Base-by-base conservation (phyloP, 2,888 invertebrate species). In the Neria commutata region DNA sequence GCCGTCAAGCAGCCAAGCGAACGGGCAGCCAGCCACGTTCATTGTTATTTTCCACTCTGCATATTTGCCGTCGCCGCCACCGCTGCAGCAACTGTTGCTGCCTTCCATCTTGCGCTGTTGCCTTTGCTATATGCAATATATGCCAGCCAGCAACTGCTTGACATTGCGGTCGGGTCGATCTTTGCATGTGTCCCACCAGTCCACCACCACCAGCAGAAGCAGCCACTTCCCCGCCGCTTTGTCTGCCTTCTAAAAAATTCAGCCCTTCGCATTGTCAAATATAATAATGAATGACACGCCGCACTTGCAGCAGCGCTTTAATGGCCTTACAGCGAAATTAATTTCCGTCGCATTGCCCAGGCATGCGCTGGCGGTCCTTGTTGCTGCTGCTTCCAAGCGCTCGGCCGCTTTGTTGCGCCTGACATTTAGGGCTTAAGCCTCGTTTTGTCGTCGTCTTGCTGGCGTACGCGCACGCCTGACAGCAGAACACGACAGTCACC, bases 101-200 rank as follows among this genome's bases (percentile, higher is more conserved):
- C n/a, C n/a, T n/a, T n/a, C n/a, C n/a, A n/a, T n/a, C n/a, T n/a
- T n/a, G n/a, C 21, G 17, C 53, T 26, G 52, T 42, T 21, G 56
- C 48, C 61, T 19, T 42, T 62, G 62, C 64, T 67, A 66, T 66
- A 66, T 62, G 66, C 65, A 63, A 65, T 51, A 47, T 56, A 58
- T 66, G 65, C 62, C 65, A 60, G 54, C 47, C 58, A 56, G 56
- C 64, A 67, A 65, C 67, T 62, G 63, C 62, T 65, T 66, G 64
- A 65, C 66, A 65, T 65, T 62, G 60, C 60, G 58, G 61, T 60
- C 65, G 64, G 61, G 66, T 54, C 58, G 61, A 66, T 58, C 54
- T 63, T 66, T 62, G 59, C 48, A 54, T 48, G 47, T 54, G 54
- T 11, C 6, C 6, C 42, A 42, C n/a, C n/a, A n/a, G n/a, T n/a